phyloP scores from a whole-genome alignment of 2,888 invertebrate genomes.

The Pheosia tremula region DNA sequence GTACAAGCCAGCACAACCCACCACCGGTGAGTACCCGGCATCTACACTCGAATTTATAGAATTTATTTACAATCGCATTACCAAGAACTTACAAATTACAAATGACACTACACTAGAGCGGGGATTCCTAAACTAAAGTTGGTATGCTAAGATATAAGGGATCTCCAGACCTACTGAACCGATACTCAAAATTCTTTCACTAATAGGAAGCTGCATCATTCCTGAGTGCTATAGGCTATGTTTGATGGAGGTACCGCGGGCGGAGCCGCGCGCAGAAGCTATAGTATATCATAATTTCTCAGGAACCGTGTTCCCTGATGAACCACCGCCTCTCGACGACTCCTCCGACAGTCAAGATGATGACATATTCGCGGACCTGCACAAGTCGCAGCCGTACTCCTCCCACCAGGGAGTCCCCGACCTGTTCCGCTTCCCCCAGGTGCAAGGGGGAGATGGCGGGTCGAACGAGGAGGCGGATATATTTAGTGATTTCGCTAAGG shows the following conservation, averaged over 20 bases:
- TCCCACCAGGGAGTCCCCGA: constrained; percentile 32
- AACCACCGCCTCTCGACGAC: constrained; percentile 81
- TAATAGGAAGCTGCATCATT: too few species aligned
- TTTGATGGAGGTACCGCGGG: too few species aligned
- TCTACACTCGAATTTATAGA: background rate
- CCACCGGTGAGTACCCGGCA: constrained; percentile 50
- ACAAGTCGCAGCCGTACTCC: constrained; percentile 46
- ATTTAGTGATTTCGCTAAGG: constrained; percentile 41
- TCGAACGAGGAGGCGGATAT: constrained; percentile 27
- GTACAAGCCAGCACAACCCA: constrained; percentile 74
- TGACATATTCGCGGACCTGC: constrained; percentile 68
- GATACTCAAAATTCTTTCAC: too few species aligned
- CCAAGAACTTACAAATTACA: too few species aligned
- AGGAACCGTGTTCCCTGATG: constrained; percentile 81
- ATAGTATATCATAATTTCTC: background rate
- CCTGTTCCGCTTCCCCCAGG: constrained; percentile 43
- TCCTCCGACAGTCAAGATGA: constrained; percentile 46
- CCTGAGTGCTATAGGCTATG: too few species aligned
- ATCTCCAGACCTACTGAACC: too few species aligned
- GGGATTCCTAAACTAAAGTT: too few species aligned
- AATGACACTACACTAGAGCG: too few species aligned
- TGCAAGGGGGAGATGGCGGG: background rate
- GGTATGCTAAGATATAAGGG: too few species aligned
- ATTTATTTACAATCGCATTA: too few species aligned
- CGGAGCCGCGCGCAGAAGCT: too few species aligned